These are phyloP conservation scores for Loriculus beryllinus DNA, from an alignment of 2,797 vertebrate genomes.

Conservation along the genomic window DNA sequence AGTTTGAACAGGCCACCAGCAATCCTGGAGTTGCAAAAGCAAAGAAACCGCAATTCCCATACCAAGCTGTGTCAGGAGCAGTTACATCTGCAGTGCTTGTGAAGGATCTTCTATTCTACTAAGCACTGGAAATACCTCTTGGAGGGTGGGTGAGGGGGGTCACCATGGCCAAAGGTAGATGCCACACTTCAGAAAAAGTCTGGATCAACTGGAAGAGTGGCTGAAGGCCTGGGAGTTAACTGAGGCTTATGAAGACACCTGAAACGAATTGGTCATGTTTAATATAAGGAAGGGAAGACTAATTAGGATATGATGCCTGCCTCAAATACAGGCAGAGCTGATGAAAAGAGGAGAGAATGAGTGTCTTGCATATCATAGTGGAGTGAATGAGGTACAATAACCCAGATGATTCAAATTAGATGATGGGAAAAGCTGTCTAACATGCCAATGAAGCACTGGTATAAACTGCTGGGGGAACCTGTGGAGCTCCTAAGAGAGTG, in stretches of 20 bases:
- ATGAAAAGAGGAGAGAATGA: neutral
- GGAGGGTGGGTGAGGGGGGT: too few relatives aligned
- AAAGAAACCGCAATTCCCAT: neutral
- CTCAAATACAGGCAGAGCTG: neutral
- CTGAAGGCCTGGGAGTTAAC: neutral
- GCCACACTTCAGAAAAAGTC: neutral
- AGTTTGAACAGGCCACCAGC: neutral
- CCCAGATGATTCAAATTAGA: neutral
- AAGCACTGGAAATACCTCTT: neutral
- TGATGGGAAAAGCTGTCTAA: neutral
- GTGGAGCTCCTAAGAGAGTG: neutral
- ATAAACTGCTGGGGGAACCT: neutral
- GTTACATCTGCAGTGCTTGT: neutral
- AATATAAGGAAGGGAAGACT: neutral
- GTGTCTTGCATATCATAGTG: neutral
- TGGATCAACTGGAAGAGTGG: neutral
- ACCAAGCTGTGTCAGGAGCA: neutral
- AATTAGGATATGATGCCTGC: neutral
- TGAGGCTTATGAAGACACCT: neutral
- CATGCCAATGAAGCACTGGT: rapidly evolving
- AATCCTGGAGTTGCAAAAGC: neutral
- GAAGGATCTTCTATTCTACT: neutral
- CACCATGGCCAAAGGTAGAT: neutral
- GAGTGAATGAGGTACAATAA: neutral
- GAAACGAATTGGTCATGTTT: neutral